Evolutionary conservation across 1,140 invertebrate genomes (phyloP).

Genomic region (Drosophila rufa): DNA sequence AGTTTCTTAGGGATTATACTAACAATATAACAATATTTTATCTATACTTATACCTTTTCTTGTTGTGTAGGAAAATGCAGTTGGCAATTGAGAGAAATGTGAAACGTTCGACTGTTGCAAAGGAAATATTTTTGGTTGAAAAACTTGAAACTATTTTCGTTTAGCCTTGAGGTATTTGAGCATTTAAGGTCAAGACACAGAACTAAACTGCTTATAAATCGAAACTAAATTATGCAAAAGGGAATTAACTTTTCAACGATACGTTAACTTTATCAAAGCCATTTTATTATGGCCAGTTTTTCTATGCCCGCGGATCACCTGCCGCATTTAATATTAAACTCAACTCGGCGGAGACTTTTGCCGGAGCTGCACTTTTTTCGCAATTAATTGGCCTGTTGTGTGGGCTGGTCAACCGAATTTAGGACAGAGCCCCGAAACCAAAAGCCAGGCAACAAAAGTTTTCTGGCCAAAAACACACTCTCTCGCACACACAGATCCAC

Average conservation of each 20-base stretch:
- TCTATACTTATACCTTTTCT: not conserved
- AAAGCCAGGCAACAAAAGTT: conserved; percentile 37
- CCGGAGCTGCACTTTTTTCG: conserved; percentile 14
- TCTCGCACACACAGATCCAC: conserved; percentile 27
- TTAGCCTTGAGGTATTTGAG: not conserved
- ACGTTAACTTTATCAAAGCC: not conserved
- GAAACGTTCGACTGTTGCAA: not conserved
- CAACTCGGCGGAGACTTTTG: conserved; percentile 1
- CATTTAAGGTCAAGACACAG: not conserved
- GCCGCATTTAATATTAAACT: conserved; percentile 6
- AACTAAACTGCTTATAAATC: not conserved
- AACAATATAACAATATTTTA: too few species aligned
- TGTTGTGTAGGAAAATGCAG: not conserved
- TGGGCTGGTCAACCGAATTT: conserved; percentile 16
- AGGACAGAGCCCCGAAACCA: conserved; percentile 21
- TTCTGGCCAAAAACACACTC: conserved; percentile 15
- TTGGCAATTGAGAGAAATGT: not conserved
- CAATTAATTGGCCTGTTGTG: conserved; percentile 35
- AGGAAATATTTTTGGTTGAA: conserved; percentile 7
- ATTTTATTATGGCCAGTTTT: not conserved
- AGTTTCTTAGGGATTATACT: too few species aligned
- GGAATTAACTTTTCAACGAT: too few species aligned
- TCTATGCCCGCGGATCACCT: not conserved
- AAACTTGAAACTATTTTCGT: not conserved
- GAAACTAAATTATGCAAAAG: too few species aligned